These are phyloP conservation scores for Bubo scandiacus DNA, from an alignment of 2,113 vertebrate genomes.

Conservation along the genomic window DNA sequence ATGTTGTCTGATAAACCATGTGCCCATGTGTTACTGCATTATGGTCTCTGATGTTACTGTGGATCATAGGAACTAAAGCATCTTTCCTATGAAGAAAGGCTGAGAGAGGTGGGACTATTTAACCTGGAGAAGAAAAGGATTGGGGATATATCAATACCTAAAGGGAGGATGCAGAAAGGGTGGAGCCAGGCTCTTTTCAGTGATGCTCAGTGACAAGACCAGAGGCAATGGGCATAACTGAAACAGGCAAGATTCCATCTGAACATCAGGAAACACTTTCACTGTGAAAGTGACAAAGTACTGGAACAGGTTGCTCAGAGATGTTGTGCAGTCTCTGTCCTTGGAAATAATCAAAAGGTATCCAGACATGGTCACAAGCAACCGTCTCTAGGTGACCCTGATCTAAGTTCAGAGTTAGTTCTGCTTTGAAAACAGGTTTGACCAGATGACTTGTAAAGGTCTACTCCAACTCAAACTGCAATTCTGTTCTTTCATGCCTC, in stretches of 20 bases:
- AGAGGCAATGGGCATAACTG: neutral
- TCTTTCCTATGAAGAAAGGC: neutral
- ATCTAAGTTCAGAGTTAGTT: neutral
- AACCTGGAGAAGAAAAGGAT: neutral
- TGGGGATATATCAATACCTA: neutral
- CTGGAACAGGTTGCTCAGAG: neutral
- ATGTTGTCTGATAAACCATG: neutral
- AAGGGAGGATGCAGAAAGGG: neutral
- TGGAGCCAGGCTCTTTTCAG: neutral
- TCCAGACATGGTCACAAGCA: neutral
- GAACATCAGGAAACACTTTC: neutral
- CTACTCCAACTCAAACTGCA: neutral
- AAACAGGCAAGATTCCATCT: neutral
- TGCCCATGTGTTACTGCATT: neutral
- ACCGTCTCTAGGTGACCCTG: neutral
- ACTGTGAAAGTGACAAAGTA: accelerated
- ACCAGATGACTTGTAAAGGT: neutral
- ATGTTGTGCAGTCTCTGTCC: neutral
- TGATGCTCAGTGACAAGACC: neutral
- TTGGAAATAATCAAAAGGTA: neutral
- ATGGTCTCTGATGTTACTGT: neutral
- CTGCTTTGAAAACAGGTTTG: neutral
- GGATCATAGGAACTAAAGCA: neutral
- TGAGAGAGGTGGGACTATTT: neutral
- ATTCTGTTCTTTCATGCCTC: neutral